Conservation (phyloP, 2,888 invertebrate species). For the Bursaphelenchus okinawaensis region DNA sequence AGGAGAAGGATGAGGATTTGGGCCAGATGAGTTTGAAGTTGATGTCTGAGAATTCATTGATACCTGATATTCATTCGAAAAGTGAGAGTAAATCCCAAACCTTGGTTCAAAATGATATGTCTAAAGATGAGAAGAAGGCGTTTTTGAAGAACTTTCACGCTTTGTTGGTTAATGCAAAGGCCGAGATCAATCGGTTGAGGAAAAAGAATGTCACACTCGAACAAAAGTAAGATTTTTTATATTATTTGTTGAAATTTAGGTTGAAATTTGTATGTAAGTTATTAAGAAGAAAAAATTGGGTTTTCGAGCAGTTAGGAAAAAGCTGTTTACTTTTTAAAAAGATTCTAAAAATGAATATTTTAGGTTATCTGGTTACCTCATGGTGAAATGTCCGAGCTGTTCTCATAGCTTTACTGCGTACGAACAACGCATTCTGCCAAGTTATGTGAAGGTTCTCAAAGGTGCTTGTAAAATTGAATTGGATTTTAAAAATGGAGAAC, state of each 20-base stretch:
- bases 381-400: constrained; percentile 2
- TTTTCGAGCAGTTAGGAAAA: too few relatives aligned
- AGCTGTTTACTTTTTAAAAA: background rate
- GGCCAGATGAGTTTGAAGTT: background rate
- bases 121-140: background rate
- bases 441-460: background rate
- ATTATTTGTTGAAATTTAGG: background rate
- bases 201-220: background rate
- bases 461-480: background rate
- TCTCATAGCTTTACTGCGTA: background rate
- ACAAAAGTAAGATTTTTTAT: constrained; percentile 2
- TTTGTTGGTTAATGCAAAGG: constrained; percentile 1
- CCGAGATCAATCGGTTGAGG: background rate
- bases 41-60: background rate
- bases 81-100: too few relatives aligned
- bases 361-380: background rate
- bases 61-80: background rate
- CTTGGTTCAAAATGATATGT: background rate
- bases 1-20: background rate
- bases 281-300: too few relatives aligned
- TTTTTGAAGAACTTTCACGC: constrained; percentile 1
- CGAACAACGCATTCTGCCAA: constrained; percentile 7
- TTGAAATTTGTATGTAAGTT: too few relatives aligned
- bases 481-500: background rate
- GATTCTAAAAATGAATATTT: background rate